Evolutionary conservation across 2,797 vertebrate species (phyloP), one percentile per base, ranked within the genome.

Genomic region (Paedocypris micromegethes): DNA sequence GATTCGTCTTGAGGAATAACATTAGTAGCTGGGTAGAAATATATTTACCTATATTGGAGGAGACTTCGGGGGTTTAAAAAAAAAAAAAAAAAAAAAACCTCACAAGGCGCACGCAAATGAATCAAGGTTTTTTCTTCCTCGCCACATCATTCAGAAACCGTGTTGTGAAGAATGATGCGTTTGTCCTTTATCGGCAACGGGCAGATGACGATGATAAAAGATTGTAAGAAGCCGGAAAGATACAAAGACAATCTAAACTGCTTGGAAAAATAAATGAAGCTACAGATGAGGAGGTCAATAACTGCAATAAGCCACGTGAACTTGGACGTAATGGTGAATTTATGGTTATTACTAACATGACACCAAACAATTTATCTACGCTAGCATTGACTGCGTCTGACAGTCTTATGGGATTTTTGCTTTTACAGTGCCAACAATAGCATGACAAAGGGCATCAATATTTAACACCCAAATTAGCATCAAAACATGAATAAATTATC

Each of bases 1-100:
- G 58, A 75, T 78, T 58, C 44, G 53, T 45, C 51, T 48, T 58
- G 39, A 49, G 55, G 58, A 67, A 65, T 64, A 68, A 58, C 74
- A 76, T 80, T 73, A 72, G 59, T 45, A 7, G 48, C 58, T 3
- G 51, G n/a, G 45, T 51, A 62, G 65, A 70, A 70, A 66, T 45
- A 74, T 58, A 71, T 78, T 75, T 68, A 76, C 71, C 64, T 76
- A 64, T 72, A 70, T 53, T 38, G 50, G 67, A 57, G 49, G 52
- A 65, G 51, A 67, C 61, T 75, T 56, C 54, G 39, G 46, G 43
- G 71, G 8, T 62, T 68, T 61, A 68, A 54, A 76, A 63, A 78
- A 72, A 53, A 23, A 68, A 54, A 76, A 63, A 78, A 72, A 53
- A 23, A 23, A 23, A 23, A 23, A 23, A 1, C 23, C 23, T 70